Base-by-base conservation (phyloP, 2,888 invertebrate species). In the Drosophila paramelanica region DNA sequence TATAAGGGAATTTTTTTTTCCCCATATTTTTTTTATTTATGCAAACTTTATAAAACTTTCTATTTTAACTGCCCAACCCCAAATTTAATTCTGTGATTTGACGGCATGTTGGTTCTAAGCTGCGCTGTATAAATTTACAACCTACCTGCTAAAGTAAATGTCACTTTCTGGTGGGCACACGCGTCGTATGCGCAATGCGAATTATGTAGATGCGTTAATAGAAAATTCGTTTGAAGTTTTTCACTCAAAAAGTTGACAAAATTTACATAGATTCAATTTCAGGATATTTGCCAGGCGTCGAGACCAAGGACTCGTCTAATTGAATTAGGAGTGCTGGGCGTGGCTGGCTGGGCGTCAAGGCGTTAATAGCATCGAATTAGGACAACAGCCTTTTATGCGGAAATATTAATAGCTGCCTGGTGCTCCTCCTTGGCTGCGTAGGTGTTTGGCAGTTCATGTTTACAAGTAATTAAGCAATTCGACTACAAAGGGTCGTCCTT, bases 391-490 rank as follows among this genome's bases (percentile, higher is more conserved):
- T 46, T 66, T 45, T 49, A 62, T 61, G 55, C 11, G 43, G 17
- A 55, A 60, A 67, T 74, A 78, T 74, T 70, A 71, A 78, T 78
- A 78, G 79, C 61, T 7, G 14, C 60, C 61, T 7, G 20, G 67
- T 5, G 60, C 31, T 60, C 17, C 45, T 27, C 27, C 45, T 13
- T 23, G 33, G 13, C 33, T 11, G 52, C 36, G 46, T 60, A 84
- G 79, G 85, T 76, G 82, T 87, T 87, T 78, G 79, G 64, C 79
- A 88, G 81, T 77, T 88, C 83, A 84, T 88, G 86, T 84, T 84
- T 88, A 88, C 83, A 84, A 88, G 77, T 85, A 88, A 84, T 84
- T 84, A 88, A 75, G 80, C 83, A 83, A 82, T 87, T 87, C 81
- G 59, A 61, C 69, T 52, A 61, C 52, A 46, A 69, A 64, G 60